A percentile compares a stretch with the other conserved stretches of the same genome.
These are phyloP conservation scores for Eulimnadia texana DNA, from an alignment of 1,140 invertebrate species.

Conservation along the genomic window DNA sequence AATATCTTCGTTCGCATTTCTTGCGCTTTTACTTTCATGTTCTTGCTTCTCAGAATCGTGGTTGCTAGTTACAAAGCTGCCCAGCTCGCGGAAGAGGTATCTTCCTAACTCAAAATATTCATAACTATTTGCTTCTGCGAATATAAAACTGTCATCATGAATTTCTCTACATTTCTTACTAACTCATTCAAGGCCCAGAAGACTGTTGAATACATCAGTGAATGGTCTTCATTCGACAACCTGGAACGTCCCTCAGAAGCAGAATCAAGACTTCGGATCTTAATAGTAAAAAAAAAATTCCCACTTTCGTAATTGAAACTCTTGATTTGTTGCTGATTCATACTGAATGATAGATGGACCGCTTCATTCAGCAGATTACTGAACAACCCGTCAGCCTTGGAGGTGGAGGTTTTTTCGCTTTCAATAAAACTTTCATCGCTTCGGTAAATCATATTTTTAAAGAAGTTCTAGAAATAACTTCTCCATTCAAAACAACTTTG, in stretches of 20 bases:
- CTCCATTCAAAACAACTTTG: no score
- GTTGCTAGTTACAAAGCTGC: not conserved
- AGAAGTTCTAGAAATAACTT: no score
- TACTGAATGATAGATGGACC: constrained; percentile 1
- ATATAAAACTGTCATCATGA: no score
- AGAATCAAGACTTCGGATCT: not conserved
- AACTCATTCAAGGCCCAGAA: not conserved
- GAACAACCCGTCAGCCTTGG: not conserved
- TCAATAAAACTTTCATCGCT: constrained; percentile 4
- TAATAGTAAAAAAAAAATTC: not conserved
- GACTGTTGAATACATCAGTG: not conserved
- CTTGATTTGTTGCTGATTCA: not conserved
- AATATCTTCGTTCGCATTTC: constrained; percentile 5
- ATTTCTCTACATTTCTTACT: not conserved
- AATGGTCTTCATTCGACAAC: not conserved
- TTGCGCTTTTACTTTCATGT: not conserved
- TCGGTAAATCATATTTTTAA: constrained; percentile 9
- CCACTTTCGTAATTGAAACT: not conserved
- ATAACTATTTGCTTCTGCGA: no score
- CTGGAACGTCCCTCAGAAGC: not conserved
- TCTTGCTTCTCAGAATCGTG: constrained; percentile 1
- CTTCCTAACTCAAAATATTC: no score
- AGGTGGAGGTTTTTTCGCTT: constrained; percentile 7
- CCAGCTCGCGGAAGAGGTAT: not conserved
- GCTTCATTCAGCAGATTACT: not conserved